phyloP scores from a whole-genome alignment of 2,113 vertebrate species.

The Vimba vimba region DNA sequence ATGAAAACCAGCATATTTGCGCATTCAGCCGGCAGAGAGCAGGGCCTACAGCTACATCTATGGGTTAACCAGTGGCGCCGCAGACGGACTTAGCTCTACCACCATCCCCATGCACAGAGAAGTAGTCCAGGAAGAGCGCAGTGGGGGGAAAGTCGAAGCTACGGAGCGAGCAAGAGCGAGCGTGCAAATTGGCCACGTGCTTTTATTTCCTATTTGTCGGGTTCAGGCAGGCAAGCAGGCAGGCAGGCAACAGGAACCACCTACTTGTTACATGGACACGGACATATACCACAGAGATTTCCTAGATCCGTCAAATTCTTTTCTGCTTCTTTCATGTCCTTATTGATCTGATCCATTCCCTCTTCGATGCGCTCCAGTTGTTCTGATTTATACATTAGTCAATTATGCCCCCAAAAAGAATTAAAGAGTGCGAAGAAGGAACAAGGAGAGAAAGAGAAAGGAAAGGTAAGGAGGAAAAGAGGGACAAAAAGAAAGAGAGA shows the following conservation, averaged over 20 bases:
- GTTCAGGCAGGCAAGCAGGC: slow-evolving; percentile 34
- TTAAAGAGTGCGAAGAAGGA: slow-evolving; percentile 71
- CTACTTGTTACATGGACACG: slow-evolving; percentile 86
- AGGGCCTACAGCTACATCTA: slow-evolving; percentile 43
- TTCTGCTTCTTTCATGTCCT: slow-evolving; percentile 98
- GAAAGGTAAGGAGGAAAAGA: slow-evolving; percentile 80
- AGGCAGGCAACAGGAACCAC: slow-evolving; percentile 80
- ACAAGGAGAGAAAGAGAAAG: slow-evolving; percentile 82
- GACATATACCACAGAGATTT: slow-evolving; percentile 84
- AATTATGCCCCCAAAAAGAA: slow-evolving; percentile 73
- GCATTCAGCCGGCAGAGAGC: slow-evolving; percentile 28
- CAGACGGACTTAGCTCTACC: slow-evolving; percentile 78
- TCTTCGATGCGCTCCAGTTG: slow-evolving; percentile 99
- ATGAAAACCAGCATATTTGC: slow-evolving; percentile 16
- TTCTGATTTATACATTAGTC: slow-evolving; percentile 90
- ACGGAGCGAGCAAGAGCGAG: slow-evolving; percentile 18
- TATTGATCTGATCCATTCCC: slow-evolving; percentile 99
- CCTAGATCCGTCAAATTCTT: slow-evolving; percentile 87
- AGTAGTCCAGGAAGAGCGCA: slow-evolving; percentile 64
- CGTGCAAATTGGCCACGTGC: slow-evolving; percentile 2
- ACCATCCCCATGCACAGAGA: slow-evolving; percentile 79
- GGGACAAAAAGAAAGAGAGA: slow-evolving; percentile 92
- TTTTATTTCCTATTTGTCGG: slow-evolving; percentile 18
- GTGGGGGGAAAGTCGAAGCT: not conserved
- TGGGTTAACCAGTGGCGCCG: not conserved